Percentiles rank a stretch among this genome's conserved stretches.
These are phyloP conservation scores for Agelaius phoeniceus DNA, from an alignment of 2,113 vertebrate species.

Conservation along the genomic window DNA sequence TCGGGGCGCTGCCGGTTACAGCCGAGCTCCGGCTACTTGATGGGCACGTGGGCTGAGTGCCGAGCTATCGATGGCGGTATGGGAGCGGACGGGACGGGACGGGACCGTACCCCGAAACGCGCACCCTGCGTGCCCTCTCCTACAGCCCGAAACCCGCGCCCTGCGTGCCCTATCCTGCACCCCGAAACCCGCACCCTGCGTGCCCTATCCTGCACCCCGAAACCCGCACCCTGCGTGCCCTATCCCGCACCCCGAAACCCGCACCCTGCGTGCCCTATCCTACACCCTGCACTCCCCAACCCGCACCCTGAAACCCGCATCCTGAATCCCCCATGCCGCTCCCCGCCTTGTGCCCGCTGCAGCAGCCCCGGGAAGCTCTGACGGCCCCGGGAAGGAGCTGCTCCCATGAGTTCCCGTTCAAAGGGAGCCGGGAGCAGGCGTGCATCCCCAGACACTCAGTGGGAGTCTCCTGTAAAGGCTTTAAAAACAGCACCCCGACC, in stretches of 20 bases:
- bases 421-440: rapidly evolving
- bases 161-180: rapidly evolving
- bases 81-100: too few species aligned
- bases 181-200: too few species aligned
- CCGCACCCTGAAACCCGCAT: too few species aligned
- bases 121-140: too few species aligned
- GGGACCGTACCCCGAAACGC: too few species aligned
- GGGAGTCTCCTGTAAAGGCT: background rate
- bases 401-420: too few species aligned
- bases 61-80: background rate
- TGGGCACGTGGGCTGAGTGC: background rate
- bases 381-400: rapidly evolving
- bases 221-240: too few species aligned
- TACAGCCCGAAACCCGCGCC: too few species aligned
- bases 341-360: background rate
- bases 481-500: background rate
- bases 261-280: too few species aligned
- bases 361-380: background rate
- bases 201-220: rapidly evolving
- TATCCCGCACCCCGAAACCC: too few species aligned
- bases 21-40: background rate
- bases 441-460: rapidly evolving
- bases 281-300: too few species aligned
- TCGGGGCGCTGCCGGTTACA: rapidly evolving
- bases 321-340: rapidly evolving